Conservation (phyloP, 2,113 vertebrate species). For the Neodontobutis hainanensis region DNA sequence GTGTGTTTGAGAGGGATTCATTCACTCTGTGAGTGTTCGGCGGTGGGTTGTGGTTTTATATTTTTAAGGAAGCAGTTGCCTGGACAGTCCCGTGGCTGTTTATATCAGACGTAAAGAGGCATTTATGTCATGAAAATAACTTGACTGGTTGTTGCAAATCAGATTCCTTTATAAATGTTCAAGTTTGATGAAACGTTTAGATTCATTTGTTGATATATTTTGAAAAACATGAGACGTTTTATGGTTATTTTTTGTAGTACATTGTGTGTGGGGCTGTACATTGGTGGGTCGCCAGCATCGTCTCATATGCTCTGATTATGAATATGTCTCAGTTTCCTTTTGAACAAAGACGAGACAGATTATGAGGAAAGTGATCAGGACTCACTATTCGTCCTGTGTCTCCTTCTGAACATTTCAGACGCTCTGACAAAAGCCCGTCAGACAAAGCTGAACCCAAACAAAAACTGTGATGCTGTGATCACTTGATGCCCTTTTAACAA, state of each 20-base stretch:
- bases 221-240: no score
- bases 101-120: conserved; percentile 3
- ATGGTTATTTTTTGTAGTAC: neutral
- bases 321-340: conserved; percentile 10
- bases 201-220: no score
- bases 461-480: conserved; percentile 16
- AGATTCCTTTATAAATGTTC: no score
- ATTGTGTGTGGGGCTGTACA: neutral
- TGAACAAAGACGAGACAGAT: conserved; percentile 20
- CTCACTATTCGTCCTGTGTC: conserved; percentile 19
- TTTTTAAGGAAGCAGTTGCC: conserved; percentile 4
- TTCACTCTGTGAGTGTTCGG: conserved; percentile 66
- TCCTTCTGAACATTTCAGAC: conserved; percentile 16
- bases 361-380: conserved; percentile 23
- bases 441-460: conserved; percentile 51
- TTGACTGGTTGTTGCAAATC: conserved; percentile 7
- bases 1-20: conserved; percentile 15
- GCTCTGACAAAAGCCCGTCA: conserved; percentile 31
- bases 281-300: no score
- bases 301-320: neutral
- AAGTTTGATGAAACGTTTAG: no score
- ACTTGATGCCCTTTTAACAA: neutral
- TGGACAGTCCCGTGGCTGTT: conserved; percentile 7
- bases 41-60: conserved; percentile 2
- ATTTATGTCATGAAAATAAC: neutral